A percentile compares a stretch with the other conserved stretches of the same genome.
These are phyloP conservation scores for Rhagologus leucostigma DNA, from an alignment of 2,113 vertebrate genomes.

Conservation along the genomic window DNA sequence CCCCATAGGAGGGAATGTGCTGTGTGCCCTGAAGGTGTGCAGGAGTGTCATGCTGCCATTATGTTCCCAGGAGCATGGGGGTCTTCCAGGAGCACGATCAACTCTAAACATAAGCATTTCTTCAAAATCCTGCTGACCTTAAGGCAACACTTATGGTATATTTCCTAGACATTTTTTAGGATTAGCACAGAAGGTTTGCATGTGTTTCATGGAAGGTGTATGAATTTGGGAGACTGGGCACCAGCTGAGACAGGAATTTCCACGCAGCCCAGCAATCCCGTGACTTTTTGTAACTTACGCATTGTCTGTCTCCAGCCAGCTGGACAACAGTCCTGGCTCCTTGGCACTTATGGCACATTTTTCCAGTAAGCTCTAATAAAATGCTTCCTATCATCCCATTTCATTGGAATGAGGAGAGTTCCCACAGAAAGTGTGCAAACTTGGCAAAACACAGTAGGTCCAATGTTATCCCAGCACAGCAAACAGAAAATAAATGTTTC, in stretches of 20 bases:
- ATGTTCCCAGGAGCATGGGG: rapidly evolving
- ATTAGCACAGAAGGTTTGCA: background rate
- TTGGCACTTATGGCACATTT: slow-evolving; percentile 66
- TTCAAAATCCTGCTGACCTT: background rate
- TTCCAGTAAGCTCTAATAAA: slow-evolving; percentile 74
- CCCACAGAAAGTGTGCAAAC: slow-evolving; percentile 69
- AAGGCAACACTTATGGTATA: background rate
- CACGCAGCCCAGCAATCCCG: background rate
- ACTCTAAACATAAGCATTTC: background rate
- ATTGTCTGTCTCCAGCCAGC: slow-evolving; percentile 57
- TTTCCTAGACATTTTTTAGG: slow-evolving; percentile 10
- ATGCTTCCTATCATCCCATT: slow-evolving; percentile 67
- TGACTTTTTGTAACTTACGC: slow-evolving; percentile 50
- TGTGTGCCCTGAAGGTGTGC: background rate
- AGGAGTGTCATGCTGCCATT: background rate
- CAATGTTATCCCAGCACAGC: slow-evolving; percentile 20
- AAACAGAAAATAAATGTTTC: slow-evolving; percentile 47
- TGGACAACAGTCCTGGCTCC: slow-evolving; percentile 50
- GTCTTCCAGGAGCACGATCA: rapidly evolving
- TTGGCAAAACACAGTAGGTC: slow-evolving; percentile 52
- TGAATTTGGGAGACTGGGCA: background rate
- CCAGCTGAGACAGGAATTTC: slow-evolving; percentile 37
- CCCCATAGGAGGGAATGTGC: too few species aligned
- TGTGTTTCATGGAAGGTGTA: slow-evolving; percentile 22
- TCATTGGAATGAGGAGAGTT: slow-evolving; percentile 63